Evolutionary conservation across 2,888 invertebrate genomes (phyloP).

Genomic region (Artemia sinica): DNA sequence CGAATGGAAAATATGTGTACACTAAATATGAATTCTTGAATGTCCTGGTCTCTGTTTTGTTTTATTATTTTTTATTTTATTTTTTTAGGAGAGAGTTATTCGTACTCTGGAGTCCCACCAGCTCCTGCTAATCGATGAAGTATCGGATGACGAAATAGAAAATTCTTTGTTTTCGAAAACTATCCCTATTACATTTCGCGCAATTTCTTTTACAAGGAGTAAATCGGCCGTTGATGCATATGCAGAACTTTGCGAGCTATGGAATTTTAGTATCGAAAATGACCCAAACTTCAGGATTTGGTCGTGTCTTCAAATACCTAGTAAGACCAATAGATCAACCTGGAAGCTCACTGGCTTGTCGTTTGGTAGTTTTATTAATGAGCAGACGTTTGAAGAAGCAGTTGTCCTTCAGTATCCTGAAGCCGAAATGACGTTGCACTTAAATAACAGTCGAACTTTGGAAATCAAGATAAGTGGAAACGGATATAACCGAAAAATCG

Average conservation of each 20-base stretch:
- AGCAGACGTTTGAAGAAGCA: constrained; percentile 10
- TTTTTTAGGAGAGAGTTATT: too few relatives aligned
- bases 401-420: neutral
- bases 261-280: neutral
- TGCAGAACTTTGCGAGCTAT: neutral
- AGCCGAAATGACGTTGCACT: neutral
- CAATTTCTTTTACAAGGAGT: constrained; percentile 9
- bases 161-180: neutral
- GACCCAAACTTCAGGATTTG: too few relatives aligned
- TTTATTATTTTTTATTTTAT: too few relatives aligned
- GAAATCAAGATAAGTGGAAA: neutral
- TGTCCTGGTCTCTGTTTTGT: too few relatives aligned
- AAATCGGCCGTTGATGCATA: constrained; percentile 12
- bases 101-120: too few relatives aligned
- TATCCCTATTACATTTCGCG: neutral
- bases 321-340: too few relatives aligned
- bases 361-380: constrained; percentile 2
- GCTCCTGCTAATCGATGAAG: too few relatives aligned
- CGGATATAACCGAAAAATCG: constrained; percentile 2
- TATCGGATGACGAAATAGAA: too few relatives aligned
- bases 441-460: neutral
- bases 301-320: too few relatives aligned
- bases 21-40: too few relatives aligned
- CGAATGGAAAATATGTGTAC: too few relatives aligned
- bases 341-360: neutral